Conservation (phyloP, 2,113 vertebrate species). For the Salvelinus fontinalis region DNA sequence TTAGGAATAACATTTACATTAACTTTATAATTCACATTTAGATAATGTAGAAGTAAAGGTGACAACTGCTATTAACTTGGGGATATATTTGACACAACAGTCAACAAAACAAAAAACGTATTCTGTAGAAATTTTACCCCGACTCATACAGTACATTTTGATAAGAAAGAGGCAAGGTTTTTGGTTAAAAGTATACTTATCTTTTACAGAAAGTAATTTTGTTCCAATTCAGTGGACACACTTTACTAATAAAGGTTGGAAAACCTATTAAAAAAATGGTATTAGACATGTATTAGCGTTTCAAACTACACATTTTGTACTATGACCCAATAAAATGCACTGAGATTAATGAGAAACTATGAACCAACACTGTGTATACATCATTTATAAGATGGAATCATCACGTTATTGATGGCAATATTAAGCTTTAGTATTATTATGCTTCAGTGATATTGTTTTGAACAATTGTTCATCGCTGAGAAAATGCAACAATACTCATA, state of each 20-base stretch:
- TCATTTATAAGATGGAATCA: neutral
- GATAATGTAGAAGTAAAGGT: no score
- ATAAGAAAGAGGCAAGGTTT: constrained; percentile 10
- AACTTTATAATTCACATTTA: no score
- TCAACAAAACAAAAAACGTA: constrained; percentile 25
- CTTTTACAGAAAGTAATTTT: constrained; percentile 25
- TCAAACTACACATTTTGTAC: no score
- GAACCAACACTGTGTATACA: neutral
- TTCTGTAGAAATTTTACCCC: neutral
- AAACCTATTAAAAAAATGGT: no score
- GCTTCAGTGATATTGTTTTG: neutral
- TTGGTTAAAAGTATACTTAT: neutral
- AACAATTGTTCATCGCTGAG: neutral
- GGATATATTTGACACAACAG: constrained; percentile 40
- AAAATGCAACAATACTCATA: neutral
- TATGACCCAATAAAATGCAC: no score
- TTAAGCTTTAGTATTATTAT: neutral
- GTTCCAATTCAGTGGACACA: neutral
- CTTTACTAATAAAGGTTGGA: no score
- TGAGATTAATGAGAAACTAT: neutral
- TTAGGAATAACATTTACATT: neutral
- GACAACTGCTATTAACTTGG: no score
- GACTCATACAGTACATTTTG: neutral
- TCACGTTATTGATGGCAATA: no score
- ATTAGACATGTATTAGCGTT: no score